Conservation (phyloP, 1,140 invertebrate genomes). For the Andrena cerasifolii region DNA sequence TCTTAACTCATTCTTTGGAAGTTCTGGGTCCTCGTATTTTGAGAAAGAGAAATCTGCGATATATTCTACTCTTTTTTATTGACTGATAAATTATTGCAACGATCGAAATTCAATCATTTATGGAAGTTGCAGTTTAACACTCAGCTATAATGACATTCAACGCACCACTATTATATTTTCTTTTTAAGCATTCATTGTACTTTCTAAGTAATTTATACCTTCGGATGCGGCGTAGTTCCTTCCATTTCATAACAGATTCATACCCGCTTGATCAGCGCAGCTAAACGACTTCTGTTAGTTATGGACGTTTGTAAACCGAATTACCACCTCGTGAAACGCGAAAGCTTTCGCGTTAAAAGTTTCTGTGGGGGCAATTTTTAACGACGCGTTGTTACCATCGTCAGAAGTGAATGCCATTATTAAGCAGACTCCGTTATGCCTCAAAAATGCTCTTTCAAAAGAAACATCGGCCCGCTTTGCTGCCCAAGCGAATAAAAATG, state of each 20-base stretch:
- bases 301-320: not conserved
- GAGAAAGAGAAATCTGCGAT: no score
- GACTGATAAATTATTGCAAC: no score
- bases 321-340: not conserved
- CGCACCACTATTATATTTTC: no score
- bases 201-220: no score
- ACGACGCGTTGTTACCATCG: slow-evolving; percentile 7
- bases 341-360: slow-evolving; percentile 5
- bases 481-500: slow-evolving; percentile 29
- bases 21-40: no score
- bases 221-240: no score
- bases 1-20: no score
- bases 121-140: not conserved
- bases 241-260: not conserved
- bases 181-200: no score
- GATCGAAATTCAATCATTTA: not conserved
- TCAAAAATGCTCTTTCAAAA: not conserved
- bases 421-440: slow-evolving; percentile 25
- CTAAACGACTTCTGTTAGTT: not conserved
- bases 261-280: not conserved
- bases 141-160: no score
- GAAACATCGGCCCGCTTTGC: slow-evolving; percentile 26
- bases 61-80: no score
- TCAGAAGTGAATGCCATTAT: slow-evolving; percentile 24
- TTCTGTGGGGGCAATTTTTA: not conserved